phyloP scores from a whole-genome alignment of 1,140 invertebrate species.

The Drosophila ercepeae region DNA sequence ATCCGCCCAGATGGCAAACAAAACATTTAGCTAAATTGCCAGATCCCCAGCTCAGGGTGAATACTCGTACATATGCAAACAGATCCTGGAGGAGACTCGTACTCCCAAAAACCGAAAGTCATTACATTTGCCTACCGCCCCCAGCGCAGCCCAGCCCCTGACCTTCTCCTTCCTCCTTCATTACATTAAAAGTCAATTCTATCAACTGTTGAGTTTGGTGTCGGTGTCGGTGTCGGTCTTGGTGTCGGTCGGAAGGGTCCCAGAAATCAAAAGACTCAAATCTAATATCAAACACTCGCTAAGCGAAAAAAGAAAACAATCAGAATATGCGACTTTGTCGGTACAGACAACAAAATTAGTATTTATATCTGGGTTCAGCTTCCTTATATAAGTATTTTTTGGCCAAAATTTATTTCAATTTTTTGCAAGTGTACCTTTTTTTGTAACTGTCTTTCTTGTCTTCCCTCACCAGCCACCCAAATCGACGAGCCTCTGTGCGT shows the following conservation, averaged over 20 bases:
- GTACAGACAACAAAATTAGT: background rate
- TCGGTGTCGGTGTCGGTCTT: constrained; percentile 4
- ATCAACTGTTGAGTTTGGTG: constrained; percentile 57
- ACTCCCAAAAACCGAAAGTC: constrained; percentile 13
- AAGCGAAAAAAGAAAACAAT: constrained; percentile 44
- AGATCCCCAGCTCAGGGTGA: constrained; percentile 4
- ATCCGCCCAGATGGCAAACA: constrained; percentile 15
- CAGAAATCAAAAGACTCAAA: constrained; percentile 54
- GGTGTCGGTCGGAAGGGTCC: constrained; percentile 4
- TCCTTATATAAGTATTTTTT: no score
- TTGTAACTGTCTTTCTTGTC: background rate
- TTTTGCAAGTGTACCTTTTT: background rate
- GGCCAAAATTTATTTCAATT: no score
- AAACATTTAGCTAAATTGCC: constrained; percentile 42
- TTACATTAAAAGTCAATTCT: constrained; percentile 66
- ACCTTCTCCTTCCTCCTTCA: constrained; percentile 4
- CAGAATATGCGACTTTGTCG: constrained; percentile 31
- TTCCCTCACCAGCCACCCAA: constrained; percentile 64
- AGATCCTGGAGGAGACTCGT: constrained; percentile 4
- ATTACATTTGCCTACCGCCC: constrained; percentile 35
- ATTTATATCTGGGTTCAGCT: no score
- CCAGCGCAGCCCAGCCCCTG: no score
- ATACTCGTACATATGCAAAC: constrained; percentile 26
- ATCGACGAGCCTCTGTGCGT: constrained; percentile 75
- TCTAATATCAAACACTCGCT: constrained; percentile 59